Evolutionary conservation across 1,140 invertebrate genomes (phyloP), one percentile per base, ranked within the genome.

Genomic region (Drosophila murphyi): DNA sequence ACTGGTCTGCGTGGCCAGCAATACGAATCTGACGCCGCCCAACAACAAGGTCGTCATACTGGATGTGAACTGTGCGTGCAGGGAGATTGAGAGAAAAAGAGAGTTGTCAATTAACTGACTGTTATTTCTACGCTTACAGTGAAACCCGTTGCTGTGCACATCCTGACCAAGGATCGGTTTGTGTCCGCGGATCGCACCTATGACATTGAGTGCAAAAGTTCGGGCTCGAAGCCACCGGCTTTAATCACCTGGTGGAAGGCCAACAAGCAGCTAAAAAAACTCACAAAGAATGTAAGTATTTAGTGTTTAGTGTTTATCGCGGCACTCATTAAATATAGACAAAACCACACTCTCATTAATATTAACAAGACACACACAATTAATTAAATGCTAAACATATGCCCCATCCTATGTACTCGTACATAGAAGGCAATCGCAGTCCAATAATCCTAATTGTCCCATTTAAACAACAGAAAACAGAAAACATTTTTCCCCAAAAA

Each of bases 201-300:
- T 85, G 96, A 97, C 72, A 95, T 98, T 29, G 96, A 97, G 88
- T 98, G 97, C 88, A 95, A 96, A 77, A 96, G 96, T 29, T 95
- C 95, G 0, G 97, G 97, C 45, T 97, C 97, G 1, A 94, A 96
- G 64, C 97, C 97, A 1, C 95, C 96, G 73, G 96, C 97, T 2
- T 93, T 95, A n/a, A 96, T 98, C 80, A 96, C 96, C 28, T 97
- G 96, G 96, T 98, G 96, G 96, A 97, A 96, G 90, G 96, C 96
- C 70, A 96, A 95, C 87, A 94, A 95, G 80, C 95, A 96, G 89
- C 94, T 97, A 43, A 96, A 96, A 92, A 94, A 95, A 90, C 94
- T 96, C 91, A 95, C 95, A 57, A 96, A 96, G 93, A 96, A 95
- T 86, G 96, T 97, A 93, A 96, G 96, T 95, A 82, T 7, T 48